Evolutionary conservation across 1,140 invertebrate genomes (phyloP), one percentile per base, ranked within the genome.

Genomic region (Steinernema khuongi): DNA sequence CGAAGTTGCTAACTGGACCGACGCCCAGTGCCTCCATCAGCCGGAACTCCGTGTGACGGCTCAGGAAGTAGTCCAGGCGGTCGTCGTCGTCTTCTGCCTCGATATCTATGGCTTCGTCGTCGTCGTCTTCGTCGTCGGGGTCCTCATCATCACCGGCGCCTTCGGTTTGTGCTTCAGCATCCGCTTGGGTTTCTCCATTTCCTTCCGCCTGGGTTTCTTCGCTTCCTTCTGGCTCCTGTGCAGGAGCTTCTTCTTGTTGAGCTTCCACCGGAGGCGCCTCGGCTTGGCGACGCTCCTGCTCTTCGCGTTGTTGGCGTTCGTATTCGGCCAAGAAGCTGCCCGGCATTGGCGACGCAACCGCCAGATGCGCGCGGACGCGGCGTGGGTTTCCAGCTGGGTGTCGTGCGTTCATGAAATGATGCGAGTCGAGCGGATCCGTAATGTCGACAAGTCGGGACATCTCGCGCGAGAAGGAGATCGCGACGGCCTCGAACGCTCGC

Each of bases 101-200:
- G 22, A 1, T 22, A 14, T 17, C 26, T 22, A 17, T 17, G 17
- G 67, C 22, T 17, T 29, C n/a, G 1, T 71, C 70, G 43, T 66
- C 71, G 18, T 30, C 71, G 14, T 72, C 71, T 0, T 72, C 71
- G 19, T 72, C 71, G 7, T 44, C 70, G 36, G 19, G 30, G 14
- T 2, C 44, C 19, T 2, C 71, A 67, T 31, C 26, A 1, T 72
- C 71, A 26, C 31, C 31, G 1, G 31, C 68, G 2, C 68, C 29
- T 11, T 69, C 68, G 26, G 26, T 33, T n/a, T 69, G 26, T 17
- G 18, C 68, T 28, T 69, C 18, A 33, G 31, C 29, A 0, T 4
- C n/a, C 1, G 1, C 67, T 29, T 68, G 29, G 14, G 29, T 31
- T 1, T 72, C 70, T 19, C 60, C 70, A 44, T n/a, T 1, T 4